Percentiles rank a stretch among this genome's conserved stretches.
These are phyloP conservation scores for Vanessa atalanta DNA, from an alignment of 1,140 invertebrate genomes.

Conservation along the genomic window DNA sequence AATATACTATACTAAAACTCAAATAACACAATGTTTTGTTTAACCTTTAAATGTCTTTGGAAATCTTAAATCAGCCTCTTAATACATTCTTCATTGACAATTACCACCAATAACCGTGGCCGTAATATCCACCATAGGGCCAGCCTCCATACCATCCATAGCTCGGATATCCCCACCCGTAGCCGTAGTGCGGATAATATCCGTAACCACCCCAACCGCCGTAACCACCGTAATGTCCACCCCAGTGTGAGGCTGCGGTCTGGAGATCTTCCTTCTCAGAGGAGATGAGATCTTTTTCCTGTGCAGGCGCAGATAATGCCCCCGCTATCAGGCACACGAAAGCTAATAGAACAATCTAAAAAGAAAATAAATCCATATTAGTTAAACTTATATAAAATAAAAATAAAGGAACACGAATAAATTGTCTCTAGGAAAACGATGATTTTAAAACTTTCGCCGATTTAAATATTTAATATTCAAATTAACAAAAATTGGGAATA, in stretches of 20 bases:
- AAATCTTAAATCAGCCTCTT: neutral
- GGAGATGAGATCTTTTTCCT: conserved; percentile 43
- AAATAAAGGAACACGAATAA: neutral
- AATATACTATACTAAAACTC: neutral
- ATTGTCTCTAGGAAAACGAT: too few relatives aligned
- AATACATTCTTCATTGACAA: neutral
- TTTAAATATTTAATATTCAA: too few relatives aligned
- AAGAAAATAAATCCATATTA: neutral
- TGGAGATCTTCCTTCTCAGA: conserved; percentile 69
- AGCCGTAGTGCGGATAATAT: conserved; percentile 58
- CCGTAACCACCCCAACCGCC: conserved; percentile 51
- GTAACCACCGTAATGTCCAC: conserved; percentile 54
- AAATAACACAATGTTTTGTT: neutral
- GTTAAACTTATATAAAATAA: neutral
- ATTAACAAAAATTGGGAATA: too few relatives aligned
- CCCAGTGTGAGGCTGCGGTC: conserved; percentile 69
- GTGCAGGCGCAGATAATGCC: conserved; percentile 54
- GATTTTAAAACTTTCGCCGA: too few relatives aligned
- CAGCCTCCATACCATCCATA: conserved; percentile 43
- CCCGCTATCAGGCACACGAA: conserved; percentile 46
- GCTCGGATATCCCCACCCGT: conserved; percentile 59
- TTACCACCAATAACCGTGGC: conserved; percentile 69
- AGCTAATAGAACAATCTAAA: conserved; percentile 49
- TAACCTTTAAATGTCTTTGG: conserved; percentile 5
- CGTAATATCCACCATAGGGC: conserved; percentile 56